Percentiles rank a stretch among this genome's conserved stretches.
Evolutionary conservation across 2,888 invertebrate genomes (phyloP).

Genomic region (Limnephilus marmoratus): DNA sequence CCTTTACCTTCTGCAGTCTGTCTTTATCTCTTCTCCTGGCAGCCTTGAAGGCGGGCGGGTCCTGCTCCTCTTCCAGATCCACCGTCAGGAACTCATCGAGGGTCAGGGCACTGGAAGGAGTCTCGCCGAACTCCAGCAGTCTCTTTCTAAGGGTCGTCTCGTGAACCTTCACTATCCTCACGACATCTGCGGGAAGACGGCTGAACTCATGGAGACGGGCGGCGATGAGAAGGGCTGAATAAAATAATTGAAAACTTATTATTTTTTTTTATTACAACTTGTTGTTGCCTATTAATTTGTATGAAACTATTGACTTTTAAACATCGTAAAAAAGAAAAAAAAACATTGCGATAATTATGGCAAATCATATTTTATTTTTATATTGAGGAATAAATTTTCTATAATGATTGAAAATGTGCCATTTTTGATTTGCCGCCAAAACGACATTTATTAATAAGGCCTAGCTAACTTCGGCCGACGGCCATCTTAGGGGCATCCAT

Average conservation of each 20-base stretch:
- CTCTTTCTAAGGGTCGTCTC: slow-evolving; percentile 94
- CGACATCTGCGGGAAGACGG: slow-evolving; percentile 90
- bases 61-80: slow-evolving; percentile 96
- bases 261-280: background rate
- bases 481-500: no score
- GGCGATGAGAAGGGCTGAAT: slow-evolving; percentile 93
- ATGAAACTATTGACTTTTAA: no score
- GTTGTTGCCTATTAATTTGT: no score
- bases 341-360: no score
- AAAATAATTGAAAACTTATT: background rate
- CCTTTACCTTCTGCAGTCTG: slow-evolving; percentile 83
- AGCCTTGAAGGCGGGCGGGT: slow-evolving; percentile 95
- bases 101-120: slow-evolving; percentile 95
- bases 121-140: slow-evolving; percentile 96
- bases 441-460: no score
- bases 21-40: slow-evolving; percentile 93
- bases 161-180: slow-evolving; percentile 96
- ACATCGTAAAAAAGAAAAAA: no score
- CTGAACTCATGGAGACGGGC: slow-evolving; percentile 95
- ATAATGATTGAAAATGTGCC: no score
- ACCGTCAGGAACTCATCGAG: slow-evolving; percentile 98
- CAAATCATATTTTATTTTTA: no score
- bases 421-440: no score
- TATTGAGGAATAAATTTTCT: no score
- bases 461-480: no score